Percentiles rank a stretch among this genome's conserved stretches.
Conservation (phyloP, 2,113 vertebrate genomes). For the Mustelus asterias region DNA sequence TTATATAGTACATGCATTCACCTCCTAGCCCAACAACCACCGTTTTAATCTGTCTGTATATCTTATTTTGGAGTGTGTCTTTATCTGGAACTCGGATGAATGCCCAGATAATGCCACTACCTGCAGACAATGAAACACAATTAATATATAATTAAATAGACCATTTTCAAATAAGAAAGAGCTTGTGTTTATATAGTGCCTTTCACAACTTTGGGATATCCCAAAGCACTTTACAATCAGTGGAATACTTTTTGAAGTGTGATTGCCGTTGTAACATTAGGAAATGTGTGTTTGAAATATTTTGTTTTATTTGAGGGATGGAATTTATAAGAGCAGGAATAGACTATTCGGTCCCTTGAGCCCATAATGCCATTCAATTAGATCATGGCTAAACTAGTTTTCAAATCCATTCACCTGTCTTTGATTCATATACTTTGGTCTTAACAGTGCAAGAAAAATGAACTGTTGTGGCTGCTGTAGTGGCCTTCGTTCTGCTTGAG, state of each 20-base stretch:
- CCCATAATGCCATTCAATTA: not conserved
- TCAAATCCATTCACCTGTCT: not conserved
- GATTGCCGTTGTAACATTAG: not conserved
- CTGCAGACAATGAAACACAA: not conserved
- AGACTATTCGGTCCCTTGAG: not conserved
- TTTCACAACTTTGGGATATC: not conserved
- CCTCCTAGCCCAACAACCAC: not conserved
- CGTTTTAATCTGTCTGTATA: not conserved
- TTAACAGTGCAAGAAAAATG: not conserved
- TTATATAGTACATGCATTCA: not conserved
- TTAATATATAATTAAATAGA: not conserved
- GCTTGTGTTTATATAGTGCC: not conserved
- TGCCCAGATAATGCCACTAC: not conserved
- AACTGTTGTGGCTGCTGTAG: not conserved
- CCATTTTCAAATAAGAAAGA: not conserved
- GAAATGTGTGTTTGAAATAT: not conserved
- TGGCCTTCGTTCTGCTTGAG: not conserved
- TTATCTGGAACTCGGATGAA: not conserved
- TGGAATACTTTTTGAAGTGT: not conserved
- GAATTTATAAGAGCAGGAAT: not conserved
- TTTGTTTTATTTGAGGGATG: not conserved
- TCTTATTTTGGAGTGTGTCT: slow-evolving; percentile 41
- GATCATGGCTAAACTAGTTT: not conserved
- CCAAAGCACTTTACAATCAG: not conserved
- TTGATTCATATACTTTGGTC: not conserved